Conservation (phyloP, 1,140 invertebrate species). For the Odontomachus brunneus region DNA sequence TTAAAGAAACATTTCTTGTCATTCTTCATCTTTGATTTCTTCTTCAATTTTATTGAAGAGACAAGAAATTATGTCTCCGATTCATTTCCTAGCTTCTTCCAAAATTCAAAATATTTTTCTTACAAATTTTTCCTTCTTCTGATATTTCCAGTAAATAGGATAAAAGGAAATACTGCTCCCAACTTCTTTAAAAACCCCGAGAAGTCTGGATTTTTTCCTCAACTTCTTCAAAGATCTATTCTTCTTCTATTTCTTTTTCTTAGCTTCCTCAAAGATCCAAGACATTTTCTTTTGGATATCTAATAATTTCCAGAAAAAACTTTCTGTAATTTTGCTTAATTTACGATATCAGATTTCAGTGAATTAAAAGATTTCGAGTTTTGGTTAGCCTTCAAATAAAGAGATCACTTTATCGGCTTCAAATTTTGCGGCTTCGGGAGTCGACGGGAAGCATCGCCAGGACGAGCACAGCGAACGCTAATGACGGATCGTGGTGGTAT, state of each 20-base stretch:
- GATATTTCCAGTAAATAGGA: neutral
- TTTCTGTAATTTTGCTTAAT: neutral
- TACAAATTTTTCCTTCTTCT: neutral
- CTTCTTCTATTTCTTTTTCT: neutral
- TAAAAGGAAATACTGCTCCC: neutral
- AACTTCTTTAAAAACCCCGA: neutral
- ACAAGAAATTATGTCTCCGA: neutral
- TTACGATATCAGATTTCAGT: neutral
- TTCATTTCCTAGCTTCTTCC: neutral
- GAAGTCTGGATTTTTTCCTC: neutral
- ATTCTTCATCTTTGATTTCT: neutral
- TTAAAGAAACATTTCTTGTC: neutral
- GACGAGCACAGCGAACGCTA: constrained; percentile 41
- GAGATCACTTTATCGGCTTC: neutral
- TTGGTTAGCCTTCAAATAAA: constrained; percentile 10
- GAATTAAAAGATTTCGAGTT: constrained; percentile 6
- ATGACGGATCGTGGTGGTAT: neutral
- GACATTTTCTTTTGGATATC: neutral
- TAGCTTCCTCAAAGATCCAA: constrained; percentile 5
- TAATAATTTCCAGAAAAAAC: neutral
- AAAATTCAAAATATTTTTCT: neutral
- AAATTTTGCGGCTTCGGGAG: constrained; percentile 25
- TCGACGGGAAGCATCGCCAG: constrained; percentile 34
- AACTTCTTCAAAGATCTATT: neutral
- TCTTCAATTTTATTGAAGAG: neutral